Evolutionary conservation across 2,888 invertebrate species (phyloP).

Genomic region (Phorcus lineatus): DNA sequence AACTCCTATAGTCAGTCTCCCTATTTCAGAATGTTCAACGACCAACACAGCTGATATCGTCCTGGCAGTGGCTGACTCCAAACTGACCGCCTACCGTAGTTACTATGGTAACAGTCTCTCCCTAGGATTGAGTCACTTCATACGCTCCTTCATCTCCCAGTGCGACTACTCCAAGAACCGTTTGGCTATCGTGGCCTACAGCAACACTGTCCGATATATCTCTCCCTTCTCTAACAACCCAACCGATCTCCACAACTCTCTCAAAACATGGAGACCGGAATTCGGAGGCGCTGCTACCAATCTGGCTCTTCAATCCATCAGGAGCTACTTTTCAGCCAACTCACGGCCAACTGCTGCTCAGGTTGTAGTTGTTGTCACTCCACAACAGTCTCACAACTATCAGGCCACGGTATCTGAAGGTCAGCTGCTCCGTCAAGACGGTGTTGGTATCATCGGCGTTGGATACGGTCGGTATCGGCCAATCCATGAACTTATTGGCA

Average conservation of each 20-base stretch:
- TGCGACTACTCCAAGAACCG: background rate
- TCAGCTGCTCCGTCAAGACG: background rate
- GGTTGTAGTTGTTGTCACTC: background rate
- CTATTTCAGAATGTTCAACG: background rate
- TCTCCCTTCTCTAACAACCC: slow-evolving; percentile 5
- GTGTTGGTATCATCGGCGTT: background rate
- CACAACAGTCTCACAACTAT: background rate
- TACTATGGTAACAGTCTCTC: background rate
- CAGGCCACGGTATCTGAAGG: background rate
- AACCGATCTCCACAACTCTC: background rate
- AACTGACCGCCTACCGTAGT: background rate
- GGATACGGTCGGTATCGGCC: background rate
- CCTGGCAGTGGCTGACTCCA: background rate
- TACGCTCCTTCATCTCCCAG: background rate
- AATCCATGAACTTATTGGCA: background rate
- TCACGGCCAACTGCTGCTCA: background rate
- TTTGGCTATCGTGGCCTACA: background rate
- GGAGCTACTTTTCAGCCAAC: background rate
- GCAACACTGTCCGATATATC: background rate
- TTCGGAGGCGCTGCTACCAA: background rate
- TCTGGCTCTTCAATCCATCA: background rate
- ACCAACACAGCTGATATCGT: background rate
- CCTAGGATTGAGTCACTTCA: background rate
- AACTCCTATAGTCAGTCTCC: no score
- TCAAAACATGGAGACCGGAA: slow-evolving; percentile 3